Percentiles rank a stretch among this genome's conserved stretches.
phyloP scores from a whole-genome alignment of 2,888 invertebrate species.

The Heliconius erato region DNA sequence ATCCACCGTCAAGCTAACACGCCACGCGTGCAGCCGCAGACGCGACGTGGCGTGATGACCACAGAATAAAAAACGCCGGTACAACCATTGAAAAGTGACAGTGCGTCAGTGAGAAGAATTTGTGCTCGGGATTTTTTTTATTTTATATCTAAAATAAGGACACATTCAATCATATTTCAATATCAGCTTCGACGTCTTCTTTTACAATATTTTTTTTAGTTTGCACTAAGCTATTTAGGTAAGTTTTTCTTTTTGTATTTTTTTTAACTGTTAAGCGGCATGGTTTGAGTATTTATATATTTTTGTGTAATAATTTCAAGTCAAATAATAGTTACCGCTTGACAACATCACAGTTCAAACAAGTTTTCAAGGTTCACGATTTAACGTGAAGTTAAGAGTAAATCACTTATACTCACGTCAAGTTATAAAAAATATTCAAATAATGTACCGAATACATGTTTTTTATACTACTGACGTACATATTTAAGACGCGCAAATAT shows the following conservation, averaged over 20 bases:
- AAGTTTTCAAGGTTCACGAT: conserved; percentile 49
- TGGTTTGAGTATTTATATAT: not conserved
- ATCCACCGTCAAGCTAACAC: conserved; percentile 71
- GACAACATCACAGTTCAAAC: conserved; percentile 38
- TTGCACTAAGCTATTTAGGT: conserved; percentile 68
- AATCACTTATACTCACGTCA: not conserved
- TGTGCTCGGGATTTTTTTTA: conserved; percentile 68
- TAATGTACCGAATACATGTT: not conserved
- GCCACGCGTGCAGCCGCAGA: conserved; percentile 63
- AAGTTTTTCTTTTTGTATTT: conserved; percentile 49
- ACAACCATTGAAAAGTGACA: conserved; percentile 73
- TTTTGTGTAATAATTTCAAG: conserved; percentile 21
- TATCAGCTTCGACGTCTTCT: conserved; percentile 61
- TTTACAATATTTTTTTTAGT: conserved; percentile 45
- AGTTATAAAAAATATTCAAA: conserved; percentile 4
- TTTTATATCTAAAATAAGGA: conserved; percentile 56
- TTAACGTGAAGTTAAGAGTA: conserved; percentile 23
- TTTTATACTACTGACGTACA: conserved; percentile 17
- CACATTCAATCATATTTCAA: conserved; percentile 61
- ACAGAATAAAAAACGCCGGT: conserved; percentile 65
- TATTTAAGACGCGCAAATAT: conserved; percentile 8
- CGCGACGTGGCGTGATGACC: conserved; percentile 66
- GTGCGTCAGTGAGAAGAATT: conserved; percentile 77
- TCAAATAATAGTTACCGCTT: conserved; percentile 33
- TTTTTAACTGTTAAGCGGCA: not conserved